These are phyloP conservation scores for Oscheius sp. DNA, from an alignment of 2,888 invertebrate species.

Conservation along the genomic window DNA sequence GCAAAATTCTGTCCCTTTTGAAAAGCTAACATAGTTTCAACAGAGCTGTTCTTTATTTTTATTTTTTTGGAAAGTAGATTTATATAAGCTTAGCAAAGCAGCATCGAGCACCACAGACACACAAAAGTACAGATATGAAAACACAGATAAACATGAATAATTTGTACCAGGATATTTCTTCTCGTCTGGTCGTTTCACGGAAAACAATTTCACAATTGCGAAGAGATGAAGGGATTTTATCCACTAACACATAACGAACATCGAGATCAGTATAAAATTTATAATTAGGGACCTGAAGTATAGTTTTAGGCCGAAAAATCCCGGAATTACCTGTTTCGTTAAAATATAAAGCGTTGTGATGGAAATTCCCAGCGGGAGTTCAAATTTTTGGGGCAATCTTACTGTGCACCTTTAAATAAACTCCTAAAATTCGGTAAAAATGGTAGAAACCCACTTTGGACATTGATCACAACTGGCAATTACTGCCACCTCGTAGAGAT, in stretches of 20 bases:
- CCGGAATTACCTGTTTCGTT: slow-evolving; percentile 40
- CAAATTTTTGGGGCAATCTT: slow-evolving; percentile 45
- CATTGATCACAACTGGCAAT: slow-evolving; percentile 30
- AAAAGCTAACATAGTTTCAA: no score
- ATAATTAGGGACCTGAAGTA: slow-evolving; percentile 19
- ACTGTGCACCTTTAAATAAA: slow-evolving; percentile 45
- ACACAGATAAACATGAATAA: slow-evolving; percentile 23
- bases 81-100: slow-evolving; percentile 28
- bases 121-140: slow-evolving; percentile 26
- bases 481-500: slow-evolving; percentile 27
- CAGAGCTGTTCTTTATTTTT: no score
- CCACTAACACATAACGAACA: slow-evolving; percentile 47
- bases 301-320: background rate
- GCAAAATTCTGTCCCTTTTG: no score
- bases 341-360: slow-evolving; percentile 45
- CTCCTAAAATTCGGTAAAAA: background rate
- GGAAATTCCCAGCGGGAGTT: slow-evolving; percentile 42
- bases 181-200: background rate
- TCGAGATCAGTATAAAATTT: slow-evolving; percentile 44
- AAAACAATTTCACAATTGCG: slow-evolving; percentile 43
- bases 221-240: slow-evolving; percentile 37
- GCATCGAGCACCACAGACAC: slow-evolving; percentile 33
- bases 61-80: background rate
- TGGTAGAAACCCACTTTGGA: slow-evolving; percentile 31
- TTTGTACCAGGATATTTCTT: slow-evolving; percentile 8